Evolutionary conservation across 2,888 invertebrate genomes (phyloP), one percentile per base, ranked within the genome.

Genomic region (Tridacna crocea): DNA sequence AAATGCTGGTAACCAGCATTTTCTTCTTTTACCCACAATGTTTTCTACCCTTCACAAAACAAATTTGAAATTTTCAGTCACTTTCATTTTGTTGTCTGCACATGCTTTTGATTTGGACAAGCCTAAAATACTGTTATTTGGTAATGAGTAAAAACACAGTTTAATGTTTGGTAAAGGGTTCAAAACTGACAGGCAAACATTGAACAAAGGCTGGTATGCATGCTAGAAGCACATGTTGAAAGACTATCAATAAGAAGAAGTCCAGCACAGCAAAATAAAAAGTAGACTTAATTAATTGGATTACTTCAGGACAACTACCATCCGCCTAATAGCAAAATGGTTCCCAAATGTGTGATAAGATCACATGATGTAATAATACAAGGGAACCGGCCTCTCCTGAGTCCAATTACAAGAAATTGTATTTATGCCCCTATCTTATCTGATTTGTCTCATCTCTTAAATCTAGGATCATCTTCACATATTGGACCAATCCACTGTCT

Each of bases 261-360:
- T 10, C n/a, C n/a, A 58, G 58, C 2, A n/a, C 17, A 58, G 58
- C 2, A 58, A 58, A 19, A 36, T 66, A 13, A 46, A 68, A 27
- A n/a, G n/a, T 24, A 68, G 36, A 36, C 36, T 63, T 63, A 63
- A 22, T 19, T 24, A 63, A 36, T 36, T 36, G 36, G n/a, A 60
- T 60, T 60, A 22, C 60, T 60, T 27, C 26, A 6, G 65, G 26
- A 65, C 26, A 65, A 12, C 11, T 65, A 11, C 65, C 26, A 12
- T 26, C 65, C 65, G 26, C 27, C 15, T 65, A 11, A 15, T 68
- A 47, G 46, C 17, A 68, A 17, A 68, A 68, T 17, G 47, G 68
- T 68, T 47, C 68, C 68, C 46, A 68, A n/a, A 68, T 46, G n/a
- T 17, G n/a, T 4, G 68, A 68, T 68, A 47, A 47, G 68, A 68